These are phyloP conservation scores for Gyps fulvus DNA, from an alignment of 2,113 vertebrate genomes.

Conservation along the genomic window DNA sequence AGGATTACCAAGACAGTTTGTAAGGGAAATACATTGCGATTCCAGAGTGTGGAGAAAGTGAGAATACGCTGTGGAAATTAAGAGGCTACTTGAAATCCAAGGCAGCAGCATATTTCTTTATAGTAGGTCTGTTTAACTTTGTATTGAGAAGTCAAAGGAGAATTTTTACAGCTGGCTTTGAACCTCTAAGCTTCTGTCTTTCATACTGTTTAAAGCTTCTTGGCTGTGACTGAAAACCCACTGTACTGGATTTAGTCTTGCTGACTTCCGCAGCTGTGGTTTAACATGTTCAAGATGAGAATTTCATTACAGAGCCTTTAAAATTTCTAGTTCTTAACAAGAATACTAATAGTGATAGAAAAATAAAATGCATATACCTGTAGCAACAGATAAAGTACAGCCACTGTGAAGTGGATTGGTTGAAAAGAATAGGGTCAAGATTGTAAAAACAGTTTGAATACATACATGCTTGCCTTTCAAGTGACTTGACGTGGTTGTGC, in stretches of 20 bases:
- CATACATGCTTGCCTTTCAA: neutral
- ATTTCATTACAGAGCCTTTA: neutral
- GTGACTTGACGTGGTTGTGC: neutral
- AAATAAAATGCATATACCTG: neutral
- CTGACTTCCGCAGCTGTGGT: neutral
- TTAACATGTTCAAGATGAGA: neutral
- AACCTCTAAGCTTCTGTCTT: neutral
- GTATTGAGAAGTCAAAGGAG: neutral
- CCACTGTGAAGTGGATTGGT: neutral
- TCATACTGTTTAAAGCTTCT: neutral
- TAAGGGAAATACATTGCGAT: neutral
- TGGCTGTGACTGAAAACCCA: neutral
- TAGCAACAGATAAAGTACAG: neutral
- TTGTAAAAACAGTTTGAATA: neutral
- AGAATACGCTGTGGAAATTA: neutral
- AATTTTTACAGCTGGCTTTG: constrained; percentile 21
- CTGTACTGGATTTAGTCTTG: neutral
- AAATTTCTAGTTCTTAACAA: neutral
- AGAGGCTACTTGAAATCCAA: neutral
- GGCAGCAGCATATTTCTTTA: neutral
- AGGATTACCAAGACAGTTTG: neutral
- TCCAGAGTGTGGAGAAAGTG: neutral
- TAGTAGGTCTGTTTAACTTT: neutral
- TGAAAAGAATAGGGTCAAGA: neutral
- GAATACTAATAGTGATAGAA: neutral